Evolutionary conservation across 2,797 vertebrate genomes (phyloP).

Genomic region (Ptychobarbus kaznakovi): DNA sequence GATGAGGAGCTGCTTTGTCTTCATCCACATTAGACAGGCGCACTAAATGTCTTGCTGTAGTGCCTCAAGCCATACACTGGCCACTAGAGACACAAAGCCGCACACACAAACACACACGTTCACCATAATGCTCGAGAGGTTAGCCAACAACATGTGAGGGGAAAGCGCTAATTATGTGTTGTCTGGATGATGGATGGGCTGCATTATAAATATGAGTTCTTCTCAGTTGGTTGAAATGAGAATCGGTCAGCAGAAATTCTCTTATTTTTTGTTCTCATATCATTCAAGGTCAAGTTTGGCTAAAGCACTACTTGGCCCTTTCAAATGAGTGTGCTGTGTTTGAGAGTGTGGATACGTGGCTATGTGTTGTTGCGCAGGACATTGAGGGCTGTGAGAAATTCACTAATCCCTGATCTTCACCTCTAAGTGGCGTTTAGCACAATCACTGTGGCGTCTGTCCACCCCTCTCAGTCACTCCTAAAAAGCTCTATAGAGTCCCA

Average conservation of each 20-base stretch:
- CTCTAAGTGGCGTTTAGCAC: slow-evolving; percentile 37
- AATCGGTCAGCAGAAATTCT: slow-evolving; percentile 14
- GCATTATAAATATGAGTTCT: slow-evolving; percentile 73
- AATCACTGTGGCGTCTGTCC: slow-evolving; percentile 34
- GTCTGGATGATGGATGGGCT: slow-evolving; percentile 77
- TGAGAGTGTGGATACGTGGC: slow-evolving; percentile 6
- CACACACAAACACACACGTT: slow-evolving; percentile 45
- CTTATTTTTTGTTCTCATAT: neutral
- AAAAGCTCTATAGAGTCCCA: slow-evolving; percentile 27
- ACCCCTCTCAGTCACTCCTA: slow-evolving; percentile 29
- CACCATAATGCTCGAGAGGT: slow-evolving; percentile 59
- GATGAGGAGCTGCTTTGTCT: slow-evolving; percentile 38
- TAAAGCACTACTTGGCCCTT: slow-evolving; percentile 10
- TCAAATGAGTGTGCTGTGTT: slow-evolving; percentile 17
- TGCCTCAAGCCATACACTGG: slow-evolving; percentile 35
- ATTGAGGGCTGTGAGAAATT: slow-evolving; percentile 45
- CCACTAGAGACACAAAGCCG: slow-evolving; percentile 25
- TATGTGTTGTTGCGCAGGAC: neutral
- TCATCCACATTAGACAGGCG: slow-evolving; percentile 11
- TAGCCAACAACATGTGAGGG: slow-evolving; percentile 72
- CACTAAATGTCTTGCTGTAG: slow-evolving; percentile 45
- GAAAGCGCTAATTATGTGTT: slow-evolving; percentile 79
- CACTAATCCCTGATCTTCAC: slow-evolving; percentile 42
- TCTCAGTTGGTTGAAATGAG: slow-evolving; percentile 49
- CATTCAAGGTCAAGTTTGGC: slow-evolving; percentile 33